Base-by-base conservation (phyloP, 2,888 invertebrate genomes). In the Erebia aethiops region DNA sequence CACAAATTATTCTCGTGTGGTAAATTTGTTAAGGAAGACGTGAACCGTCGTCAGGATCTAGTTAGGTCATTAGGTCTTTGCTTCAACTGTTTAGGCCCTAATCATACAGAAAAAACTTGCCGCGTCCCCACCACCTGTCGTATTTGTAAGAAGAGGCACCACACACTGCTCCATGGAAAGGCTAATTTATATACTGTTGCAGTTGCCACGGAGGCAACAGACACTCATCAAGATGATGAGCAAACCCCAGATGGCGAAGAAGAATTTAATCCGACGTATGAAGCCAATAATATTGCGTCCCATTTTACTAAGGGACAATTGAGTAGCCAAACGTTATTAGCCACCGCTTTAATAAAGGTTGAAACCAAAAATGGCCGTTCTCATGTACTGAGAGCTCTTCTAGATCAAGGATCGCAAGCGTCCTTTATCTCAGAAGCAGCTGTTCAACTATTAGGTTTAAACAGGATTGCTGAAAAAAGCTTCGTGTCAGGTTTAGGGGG, bases 331-430 rank as follows among this genome's bases (percentile, higher is more conserved):
- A 70, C 67, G 14, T 18, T 77, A 18, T 68, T 79, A 18, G 76
- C 76, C 5, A 78, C 77, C n/a, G 78, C 79, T 9, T 52, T 77
- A 1, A 69, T 78, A 5, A 65, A 71, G 10, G 77, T 67, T 4
- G 49, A 69, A 51, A 61, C 76, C 7, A 74, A 54, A 60, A 67
- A 67, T 7, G 77, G 77, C 1, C 5, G 13, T 5, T 21, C 46
- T 8, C 51, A 63, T 0, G 14, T 67, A 8, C 7, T 79, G 1
- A 70, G 79, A 54, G 76, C 76, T 8, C 71, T 81, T 13, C 8
- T 80, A 9, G 78, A 81, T 52, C 79, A 72, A 52, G 51, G 79
- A 74, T 14, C 61, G 73, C 43, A 78, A 77, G 65, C 69, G 9
- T 71, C 65, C 0, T 71, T 71, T 54, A 66, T 71, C 0, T 64